Conservation (phyloP, 2,888 invertebrate species). For the Tenthredo livida region DNA sequence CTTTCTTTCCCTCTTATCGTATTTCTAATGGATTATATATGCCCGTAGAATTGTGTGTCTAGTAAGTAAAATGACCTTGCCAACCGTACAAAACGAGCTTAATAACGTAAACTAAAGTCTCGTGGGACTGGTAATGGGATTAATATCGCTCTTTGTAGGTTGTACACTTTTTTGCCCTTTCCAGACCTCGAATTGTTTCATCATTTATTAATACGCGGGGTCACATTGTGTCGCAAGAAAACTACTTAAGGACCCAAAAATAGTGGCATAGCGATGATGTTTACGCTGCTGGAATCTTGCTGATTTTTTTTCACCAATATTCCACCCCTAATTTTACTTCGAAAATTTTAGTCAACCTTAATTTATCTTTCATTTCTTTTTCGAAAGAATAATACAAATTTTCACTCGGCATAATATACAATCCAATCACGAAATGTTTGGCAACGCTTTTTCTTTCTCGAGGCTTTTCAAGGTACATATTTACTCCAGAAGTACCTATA, state of each 20-base stretch:
- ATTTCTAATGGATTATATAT: not conserved
- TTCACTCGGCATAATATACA: too few relatives aligned
- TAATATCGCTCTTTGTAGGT: slow-evolving; percentile 41
- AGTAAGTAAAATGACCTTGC: slow-evolving; percentile 46
- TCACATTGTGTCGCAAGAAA: not conserved
- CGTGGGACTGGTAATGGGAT: slow-evolving; percentile 51
- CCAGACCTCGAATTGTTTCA: not conserved
- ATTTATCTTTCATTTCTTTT: not conserved
- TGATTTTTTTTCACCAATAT: not conserved
- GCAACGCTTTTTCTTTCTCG: not conserved
- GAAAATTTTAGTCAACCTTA: not conserved
- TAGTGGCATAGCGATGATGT: not conserved
- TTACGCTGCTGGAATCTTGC: not conserved
- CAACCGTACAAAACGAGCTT: slow-evolving; percentile 40
- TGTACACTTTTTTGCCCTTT: not conserved
- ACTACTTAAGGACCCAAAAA: not conserved
- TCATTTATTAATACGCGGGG: slow-evolving; percentile 18
- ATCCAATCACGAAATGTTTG: too few relatives aligned
- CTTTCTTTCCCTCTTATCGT: not conserved
- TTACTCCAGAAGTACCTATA: not conserved
- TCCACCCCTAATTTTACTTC: not conserved
- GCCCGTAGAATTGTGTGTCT: not conserved
- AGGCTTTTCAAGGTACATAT: not conserved
- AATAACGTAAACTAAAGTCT: slow-evolving; percentile 51
- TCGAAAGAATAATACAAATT: not conserved